Evolutionary conservation across 2,113 vertebrate species (phyloP), one percentile per base, ranked within the genome.

Genomic region (Scomber colias): DNA sequence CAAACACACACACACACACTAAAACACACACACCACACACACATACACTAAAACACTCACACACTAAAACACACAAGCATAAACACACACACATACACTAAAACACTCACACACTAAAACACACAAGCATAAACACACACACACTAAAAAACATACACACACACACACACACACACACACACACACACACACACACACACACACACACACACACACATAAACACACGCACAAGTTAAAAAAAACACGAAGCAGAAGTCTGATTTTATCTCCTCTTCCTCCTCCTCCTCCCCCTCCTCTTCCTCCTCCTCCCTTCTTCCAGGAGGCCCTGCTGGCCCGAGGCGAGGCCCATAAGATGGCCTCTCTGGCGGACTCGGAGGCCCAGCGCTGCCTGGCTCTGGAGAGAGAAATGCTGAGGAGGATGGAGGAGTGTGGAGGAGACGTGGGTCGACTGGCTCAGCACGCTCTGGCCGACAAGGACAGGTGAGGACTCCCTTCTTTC

Each of bases 241-340:
- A 27, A 27, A 27, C 24, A 27, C 24, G 24, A 27, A 27, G 24
- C 24, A 27, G 1, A 27, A 27, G 24, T 27, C 24, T 2, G 24
- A 27, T 27, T 27, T 53, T 21, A 21, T 21, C 21, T 21, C 21
- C 21, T 21, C 21, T 21, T 21, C 21, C 21, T 21, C 21, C 21
- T 21, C 21, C 21, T 21, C 21, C 1, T 21, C 21, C 21, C 1
- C 21, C 21, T 21, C 21, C 21, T 21, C 21, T 1, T 21, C 21
- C 21, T 21, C 21, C 21, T 21, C 21, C 21, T 21, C 21, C 21
- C 21, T 21, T 14, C 16, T 0, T 11, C 9, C 90, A 98, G 98
- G 97, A 98, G 83, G 95, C 96, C 66, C 93, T 94, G 72, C 86
- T 97, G 61, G 96, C 96, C 0, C 94, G 88, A 72, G 90, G 49